Conservation (phyloP, 1,140 invertebrate genomes). For the Drosophila pandora region DNA sequence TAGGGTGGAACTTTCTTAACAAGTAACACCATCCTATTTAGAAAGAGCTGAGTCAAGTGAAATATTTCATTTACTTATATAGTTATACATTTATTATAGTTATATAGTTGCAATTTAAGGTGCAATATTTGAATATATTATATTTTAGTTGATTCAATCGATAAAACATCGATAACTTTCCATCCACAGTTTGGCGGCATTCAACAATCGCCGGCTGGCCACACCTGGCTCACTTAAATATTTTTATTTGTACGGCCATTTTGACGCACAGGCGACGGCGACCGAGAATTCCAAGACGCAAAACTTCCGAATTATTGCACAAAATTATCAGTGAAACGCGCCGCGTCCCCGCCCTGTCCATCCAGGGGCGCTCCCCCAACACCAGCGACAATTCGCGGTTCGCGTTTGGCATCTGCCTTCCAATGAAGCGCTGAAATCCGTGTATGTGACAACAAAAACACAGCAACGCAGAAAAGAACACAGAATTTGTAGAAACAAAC, state of each 20-base stretch:
- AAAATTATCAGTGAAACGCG: constrained; percentile 56
- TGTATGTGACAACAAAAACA: constrained; percentile 5
- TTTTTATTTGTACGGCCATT: constrained; percentile 23
- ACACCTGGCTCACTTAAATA: constrained; percentile 2
- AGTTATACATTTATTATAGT: no score
- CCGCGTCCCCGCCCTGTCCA: constrained; percentile 4
- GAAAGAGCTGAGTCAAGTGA: no score
- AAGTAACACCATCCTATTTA: background rate
- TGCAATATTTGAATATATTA: no score
- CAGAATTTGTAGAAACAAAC: constrained; percentile 21
- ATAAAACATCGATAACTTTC: background rate
- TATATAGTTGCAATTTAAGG: no score
- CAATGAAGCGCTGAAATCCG: constrained; percentile 55
- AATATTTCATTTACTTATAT: no score
- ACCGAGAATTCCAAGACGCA: constrained; percentile 2
- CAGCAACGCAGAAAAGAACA: constrained; percentile 25
- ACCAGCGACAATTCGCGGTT: constrained; percentile 3
- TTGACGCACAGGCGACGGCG: constrained; percentile 19
- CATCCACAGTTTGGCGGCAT: background rate
- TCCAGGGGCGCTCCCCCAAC: background rate
- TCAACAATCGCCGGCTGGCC: background rate
- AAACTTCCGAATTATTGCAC: constrained; percentile 51
- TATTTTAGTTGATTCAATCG: background rate
- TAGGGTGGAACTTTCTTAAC: background rate
- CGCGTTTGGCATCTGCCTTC: constrained; percentile 10